Evolutionary conservation across 2,888 invertebrate genomes (phyloP), one percentile per base, ranked within the genome.

Genomic region (Bugula neritina): DNA sequence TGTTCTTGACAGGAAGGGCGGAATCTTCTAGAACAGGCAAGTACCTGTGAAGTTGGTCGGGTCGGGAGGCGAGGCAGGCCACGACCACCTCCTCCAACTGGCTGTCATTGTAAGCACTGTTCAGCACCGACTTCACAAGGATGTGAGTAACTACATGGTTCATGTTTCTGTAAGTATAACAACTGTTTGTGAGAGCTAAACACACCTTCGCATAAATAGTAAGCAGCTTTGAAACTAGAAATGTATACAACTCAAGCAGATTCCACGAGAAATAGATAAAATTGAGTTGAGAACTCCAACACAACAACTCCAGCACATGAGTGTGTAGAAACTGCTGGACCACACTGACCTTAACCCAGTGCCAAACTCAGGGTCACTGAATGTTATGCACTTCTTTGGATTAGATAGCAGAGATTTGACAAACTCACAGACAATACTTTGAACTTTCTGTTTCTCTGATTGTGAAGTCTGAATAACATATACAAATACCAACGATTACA

Each of bases 41-140:
- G 31, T 63, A 63, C 31, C 63, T 63, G 31, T 63, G 63, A 3
- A 63, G 63, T 34, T 63, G 63, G n/a, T 31, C 63, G 31, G 63
- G 63, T 31, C 63, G 27, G 27, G 31, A 13, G 5, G 31, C 13
- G 63, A 63, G 63, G 31, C 63, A 25, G 5, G 63, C 2, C 10
- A 63, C 3, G 3, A 63, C 63, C 63, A 63, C 63, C 63, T 63
- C 63, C 63, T 63, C 63, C 63, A 63, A 63, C 31, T 63, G 29
- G 5, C 17, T 31, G n/a, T 63, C 63, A 5, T 13, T 29, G 63
- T 63, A 63, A 5, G 63, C 27, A 5, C 10, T 10, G 2, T 31
- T 63, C 31, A 63, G 63, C 5, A 63, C 27, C 10, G 63, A 63
- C 31, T 63, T 63, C 10, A 10, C 27, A 5, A 63, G 27, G 10